Evolutionary conservation across 2,113 vertebrate genomes (phyloP).

Genomic region (Sarotherodon lohbergeri): DNA sequence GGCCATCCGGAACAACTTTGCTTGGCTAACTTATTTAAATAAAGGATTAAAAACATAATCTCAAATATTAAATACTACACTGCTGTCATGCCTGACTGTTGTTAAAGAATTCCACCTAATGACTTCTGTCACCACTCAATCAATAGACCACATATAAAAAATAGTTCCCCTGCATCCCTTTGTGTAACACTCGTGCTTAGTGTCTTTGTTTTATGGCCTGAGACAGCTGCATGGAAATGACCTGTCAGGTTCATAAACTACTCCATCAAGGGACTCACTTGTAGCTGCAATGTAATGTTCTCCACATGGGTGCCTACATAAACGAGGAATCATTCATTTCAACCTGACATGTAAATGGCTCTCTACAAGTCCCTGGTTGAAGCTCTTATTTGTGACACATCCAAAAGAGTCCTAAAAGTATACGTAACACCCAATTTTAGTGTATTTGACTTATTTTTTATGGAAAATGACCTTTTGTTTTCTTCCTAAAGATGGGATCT

Average conservation of each 20-base stretch:
- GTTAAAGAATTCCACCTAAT: background rate
- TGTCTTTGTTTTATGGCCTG: constrained; percentile 32
- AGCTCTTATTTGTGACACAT: background rate
- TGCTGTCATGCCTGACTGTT: background rate
- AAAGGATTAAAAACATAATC: background rate
- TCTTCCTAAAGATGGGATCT: background rate
- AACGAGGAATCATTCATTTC: background rate
- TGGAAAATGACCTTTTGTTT: background rate
- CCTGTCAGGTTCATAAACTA: constrained; percentile 31
- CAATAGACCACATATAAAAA: background rate
- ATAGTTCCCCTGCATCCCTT: background rate
- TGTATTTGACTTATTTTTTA: background rate
- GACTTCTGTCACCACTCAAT: background rate
- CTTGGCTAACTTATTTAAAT: background rate
- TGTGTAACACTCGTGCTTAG: background rate
- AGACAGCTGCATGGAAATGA: constrained; percentile 45
- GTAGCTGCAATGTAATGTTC: background rate
- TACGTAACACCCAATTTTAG: background rate
- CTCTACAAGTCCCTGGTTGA: background rate
- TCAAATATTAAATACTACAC: background rate
- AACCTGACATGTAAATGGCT: background rate
- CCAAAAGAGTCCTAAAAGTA: background rate
- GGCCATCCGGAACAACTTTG: background rate
- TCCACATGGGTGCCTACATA: background rate
- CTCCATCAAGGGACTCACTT: constrained; percentile 14